Conservation (phyloP, 2,113 vertebrate genomes). For the Sphyrna mokarran region DNA sequence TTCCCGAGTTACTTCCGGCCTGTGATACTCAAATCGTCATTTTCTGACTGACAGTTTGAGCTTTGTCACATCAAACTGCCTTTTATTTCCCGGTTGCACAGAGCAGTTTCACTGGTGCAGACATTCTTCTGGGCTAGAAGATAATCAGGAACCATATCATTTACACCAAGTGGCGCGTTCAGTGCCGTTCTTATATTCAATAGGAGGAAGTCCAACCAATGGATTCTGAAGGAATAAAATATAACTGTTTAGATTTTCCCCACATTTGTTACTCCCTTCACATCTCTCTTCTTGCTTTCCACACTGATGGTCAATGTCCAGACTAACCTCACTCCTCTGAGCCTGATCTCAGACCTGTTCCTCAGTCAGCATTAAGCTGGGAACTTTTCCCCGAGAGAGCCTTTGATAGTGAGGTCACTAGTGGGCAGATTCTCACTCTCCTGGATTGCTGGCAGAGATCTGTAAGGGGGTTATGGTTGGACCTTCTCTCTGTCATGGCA, state of each 20-base stretch:
- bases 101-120: background rate
- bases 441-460: background rate
- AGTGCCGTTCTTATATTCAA: background rate
- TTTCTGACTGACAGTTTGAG: background rate
- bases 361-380: background rate
- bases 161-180: background rate
- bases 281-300: background rate
- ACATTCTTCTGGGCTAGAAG: background rate
- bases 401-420: background rate
- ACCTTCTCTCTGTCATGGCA: background rate
- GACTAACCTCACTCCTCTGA: background rate
- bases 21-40: background rate
- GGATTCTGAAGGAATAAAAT: background rate
- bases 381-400: background rate
- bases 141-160: background rate
- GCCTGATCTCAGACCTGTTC: background rate
- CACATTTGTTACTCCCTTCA: background rate
- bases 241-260: background rate
- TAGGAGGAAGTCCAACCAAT: background rate
- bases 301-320: background rate
- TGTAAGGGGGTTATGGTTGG: background rate
- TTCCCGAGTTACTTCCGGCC: too few relatives aligned
- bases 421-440: background rate
- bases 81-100: too few relatives aligned
- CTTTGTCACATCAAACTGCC: background rate